Evolutionary conservation across 1,140 invertebrate genomes (phyloP).

Genomic region (Zaprionus ghesquierei): DNA sequence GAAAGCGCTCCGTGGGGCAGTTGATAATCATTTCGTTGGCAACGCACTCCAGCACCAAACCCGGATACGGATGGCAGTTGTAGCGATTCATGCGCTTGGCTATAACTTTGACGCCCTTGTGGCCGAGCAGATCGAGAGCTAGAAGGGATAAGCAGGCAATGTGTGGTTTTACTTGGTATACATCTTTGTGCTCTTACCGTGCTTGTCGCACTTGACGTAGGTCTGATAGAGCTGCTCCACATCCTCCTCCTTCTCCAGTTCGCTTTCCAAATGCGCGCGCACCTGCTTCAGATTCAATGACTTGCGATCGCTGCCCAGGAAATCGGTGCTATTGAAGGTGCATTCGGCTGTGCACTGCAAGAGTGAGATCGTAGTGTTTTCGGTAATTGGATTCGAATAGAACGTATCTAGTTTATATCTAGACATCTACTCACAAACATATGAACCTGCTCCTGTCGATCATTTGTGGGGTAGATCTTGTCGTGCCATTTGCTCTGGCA

Average conservation of each 20-base stretch:
- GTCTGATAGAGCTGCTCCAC: slow-evolving; percentile 45
- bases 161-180: not conserved
- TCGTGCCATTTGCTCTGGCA: slow-evolving; percentile 56
- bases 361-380: not conserved
- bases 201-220: slow-evolving; percentile 62
- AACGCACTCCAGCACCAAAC: slow-evolving; percentile 60
- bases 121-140: slow-evolving; percentile 36
- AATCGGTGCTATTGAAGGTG: slow-evolving; percentile 51
- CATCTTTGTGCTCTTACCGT: slow-evolving; percentile 29
- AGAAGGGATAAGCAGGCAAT: not conserved
- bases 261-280: slow-evolving; percentile 42
- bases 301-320: slow-evolving; percentile 46
- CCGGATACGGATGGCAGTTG: slow-evolving; percentile 59
- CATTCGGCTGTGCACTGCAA: slow-evolving; percentile 61
- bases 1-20: slow-evolving; percentile 48
- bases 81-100: slow-evolving; percentile 23
- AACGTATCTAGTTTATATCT: not conserved
- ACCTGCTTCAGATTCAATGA: slow-evolving; percentile 38
- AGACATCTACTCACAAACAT: slow-evolving; percentile 65
- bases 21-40: slow-evolving; percentile 65
- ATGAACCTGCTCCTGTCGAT: slow-evolving; percentile 49
- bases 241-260: slow-evolving; percentile 42
- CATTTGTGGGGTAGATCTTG: slow-evolving; percentile 43
- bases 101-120: slow-evolving; percentile 38
- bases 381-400: not conserved